Evolutionary conservation across 2,113 vertebrate genomes (phyloP), one percentile per base, ranked within the genome.

Genomic region (Silurus glanis): DNA sequence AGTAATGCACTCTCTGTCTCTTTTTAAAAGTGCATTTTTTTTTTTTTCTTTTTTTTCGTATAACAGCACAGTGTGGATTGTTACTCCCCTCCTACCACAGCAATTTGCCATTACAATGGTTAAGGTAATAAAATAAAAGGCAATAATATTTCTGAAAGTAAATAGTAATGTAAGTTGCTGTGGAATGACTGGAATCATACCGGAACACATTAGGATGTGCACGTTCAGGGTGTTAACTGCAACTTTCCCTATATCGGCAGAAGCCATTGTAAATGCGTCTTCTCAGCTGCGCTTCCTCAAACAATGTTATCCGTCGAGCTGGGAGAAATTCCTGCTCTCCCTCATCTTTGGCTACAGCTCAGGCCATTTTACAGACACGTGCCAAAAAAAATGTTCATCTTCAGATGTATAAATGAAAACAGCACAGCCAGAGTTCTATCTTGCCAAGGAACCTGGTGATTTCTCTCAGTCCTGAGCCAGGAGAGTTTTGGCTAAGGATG

Each of bases 261-360:
- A 55, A 55, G 14, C 23, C 6, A 25, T 16, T 1, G 23, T 25
- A 76, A 21, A 53, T 13, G 23, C 13, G 72, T 49, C 72, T 75
- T 75, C 47, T 76, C 49, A n/a, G n/a, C 56, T 86, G 72, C 14
- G 49, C 69, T 79, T 71, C 2, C 28, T 86, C 81, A 87, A 75
- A 89, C 83, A 85, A 56, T 45, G 8, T 83, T 85, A 37, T 62
- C 82, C 28, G n/a, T 87, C 79, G 67, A 17, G 21, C 84, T 56
- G 80, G 67, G 74, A 82, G 74, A 61, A 83, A 78, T 58, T 72
- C 79, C 61, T 80, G 67, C 37, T 25, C 4, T 45, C 67, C 37
- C 56, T 49, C 21, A 37, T 79, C 61, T 76, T 62, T 85, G 74
- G 79, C 58, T 61, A 37, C 28, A 62, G 79, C 58, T 81, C 55